These are phyloP conservation scores for Drosophila lutescens DNA, from an alignment of 2,888 invertebrate genomes.

Conservation along the genomic window DNA sequence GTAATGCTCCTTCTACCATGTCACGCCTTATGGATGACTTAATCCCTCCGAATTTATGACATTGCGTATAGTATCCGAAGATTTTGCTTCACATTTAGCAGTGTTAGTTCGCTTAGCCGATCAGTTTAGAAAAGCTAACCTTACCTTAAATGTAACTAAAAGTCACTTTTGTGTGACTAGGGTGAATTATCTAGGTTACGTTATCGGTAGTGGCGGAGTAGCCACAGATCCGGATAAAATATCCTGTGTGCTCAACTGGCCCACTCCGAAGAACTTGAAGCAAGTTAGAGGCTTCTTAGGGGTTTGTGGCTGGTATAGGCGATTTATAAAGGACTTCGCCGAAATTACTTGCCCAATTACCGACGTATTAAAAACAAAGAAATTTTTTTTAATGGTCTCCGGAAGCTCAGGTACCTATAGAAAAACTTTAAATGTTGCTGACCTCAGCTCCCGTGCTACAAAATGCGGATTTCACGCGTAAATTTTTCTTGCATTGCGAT, in stretches of 20 bases:
- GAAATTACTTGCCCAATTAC: not conserved
- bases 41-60: conserved; percentile 1
- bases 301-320: conserved; percentile 3
- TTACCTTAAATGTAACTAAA: conserved; percentile 5
- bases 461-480: not conserved
- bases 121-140: conserved; percentile 3
- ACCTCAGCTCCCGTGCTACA: not conserved
- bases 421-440: not conserved
- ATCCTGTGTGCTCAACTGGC: not conserved
- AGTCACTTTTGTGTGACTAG: not conserved
- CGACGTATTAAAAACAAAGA: not conserved
- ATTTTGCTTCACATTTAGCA: conserved; percentile 3
- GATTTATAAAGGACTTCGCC: not conserved
- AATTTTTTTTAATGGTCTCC: not conserved
- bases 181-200: too few species aligned
- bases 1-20: conserved; percentile 3
- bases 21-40: not conserved
- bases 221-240: conserved; percentile 5
- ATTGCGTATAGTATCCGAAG: not conserved
- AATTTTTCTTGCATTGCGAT: not conserved
- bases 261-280: not conserved
- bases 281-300: not conserved
- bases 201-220: not conserved
- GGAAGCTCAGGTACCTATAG: not conserved
- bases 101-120: not conserved